Evolutionary conservation across 2,888 invertebrate genomes (phyloP), one percentile per base, ranked within the genome.

Genomic region (Unio delphinus): DNA sequence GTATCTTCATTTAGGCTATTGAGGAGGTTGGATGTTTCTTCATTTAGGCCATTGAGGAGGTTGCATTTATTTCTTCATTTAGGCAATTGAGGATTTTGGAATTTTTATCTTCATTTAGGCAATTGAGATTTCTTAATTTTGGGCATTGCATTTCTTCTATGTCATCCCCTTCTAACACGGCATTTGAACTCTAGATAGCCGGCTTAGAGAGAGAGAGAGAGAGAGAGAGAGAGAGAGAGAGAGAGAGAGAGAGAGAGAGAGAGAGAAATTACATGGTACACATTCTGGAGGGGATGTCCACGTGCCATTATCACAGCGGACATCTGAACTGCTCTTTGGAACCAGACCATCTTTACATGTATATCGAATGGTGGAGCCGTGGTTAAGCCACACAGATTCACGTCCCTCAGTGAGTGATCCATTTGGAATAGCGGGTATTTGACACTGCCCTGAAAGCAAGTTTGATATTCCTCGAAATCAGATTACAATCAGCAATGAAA

Each of bases 271-370:
- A 95, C 95, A 91, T 92, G 85, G 98, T 93, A 77, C 95, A 94
- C 96, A 97, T 81, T 93, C 92, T 0, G 98, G 98, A 80, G 97
- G 95, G 75, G 95, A 94, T 0, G 96, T 95, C 98, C 98, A 99
- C 0, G 97, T 96, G 0, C 98, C 98, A 85, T 98, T 98, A 88
- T 95, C 94, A 88, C 99, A 99, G 65, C 55, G 78, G 70, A 85
- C 80, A 4, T 70, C 73, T 11, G 78, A 72, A 56, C 79, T 80
- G 59, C 81, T 83, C 58, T 82, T 81, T 5, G 86, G 81, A 17
- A 84, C 83, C 34, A 85, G 80, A 11, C 87, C 87, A 54, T 81
- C 72, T 26, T 76, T 79, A 78, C 89, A 89, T 23, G 69, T 70
- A 68, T 82, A 87, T 57, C 78, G 70, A 20, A 89, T 75, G 11